Base-by-base conservation (phyloP, 1,140 invertebrate species). In the Chymomyza costata region DNA sequence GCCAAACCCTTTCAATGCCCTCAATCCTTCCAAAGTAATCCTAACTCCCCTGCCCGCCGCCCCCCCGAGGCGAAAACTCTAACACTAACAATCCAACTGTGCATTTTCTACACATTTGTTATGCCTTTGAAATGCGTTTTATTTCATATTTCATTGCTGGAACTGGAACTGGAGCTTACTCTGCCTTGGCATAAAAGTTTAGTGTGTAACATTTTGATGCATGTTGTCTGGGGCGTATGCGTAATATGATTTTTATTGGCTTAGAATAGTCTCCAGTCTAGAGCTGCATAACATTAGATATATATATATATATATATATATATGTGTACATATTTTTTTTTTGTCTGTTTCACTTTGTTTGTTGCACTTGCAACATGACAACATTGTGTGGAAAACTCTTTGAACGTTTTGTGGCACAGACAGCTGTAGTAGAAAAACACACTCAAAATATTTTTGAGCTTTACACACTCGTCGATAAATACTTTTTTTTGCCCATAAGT, bases 181-280 rank as follows among this genome's bases (percentile, higher is more conserved):
- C 34, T 51, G 61, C 52, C 44, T 65, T 44, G 57, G 70, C 61
- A 76, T 63, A 70, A 70, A n/a, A 78, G 71, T 78, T 76, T 66
- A 70, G 71, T 47, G 71, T 47, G 66, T 61, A 70, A 70, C 65
- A 76, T 78, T 76, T 76, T 66, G 71, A 66, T 76, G 71, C 66
- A 60, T 78, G 65, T 65, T 65, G 54, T 62, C 52, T 61, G 65
- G 44, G 55, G 65, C 71, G 66, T 78, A 78, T 78, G 56, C 57
- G 71, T 78, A 78, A 76, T 76, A 71, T 78, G 66, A 66, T 59
- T 76, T 76, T 76, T 68, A 76, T 76, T 76, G 73, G 71, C 49
- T 76, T 70, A 58, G 56, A 62, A 65, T 65, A 50, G 65, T 25
- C 21, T 25, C 21, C 21, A 8, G 21, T 25, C 21, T 25, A 25